Evolutionary conservation across 2,888 invertebrate species (phyloP).

Genomic region (Eupithecia dodoneata): DNA sequence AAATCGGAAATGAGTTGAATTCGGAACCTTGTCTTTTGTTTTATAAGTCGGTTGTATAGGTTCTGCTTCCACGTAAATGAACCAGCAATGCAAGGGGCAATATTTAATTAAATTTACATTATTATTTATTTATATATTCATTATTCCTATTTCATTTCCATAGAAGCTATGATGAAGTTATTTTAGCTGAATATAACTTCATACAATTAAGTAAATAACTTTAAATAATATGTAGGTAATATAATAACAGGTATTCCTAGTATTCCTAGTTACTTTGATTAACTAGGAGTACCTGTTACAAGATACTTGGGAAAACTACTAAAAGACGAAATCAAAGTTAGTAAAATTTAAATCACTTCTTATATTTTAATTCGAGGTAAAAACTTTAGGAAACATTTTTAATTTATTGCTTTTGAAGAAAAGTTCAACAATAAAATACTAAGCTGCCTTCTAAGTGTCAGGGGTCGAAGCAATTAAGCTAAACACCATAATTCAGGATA

Average conservation of each 20-base stretch:
- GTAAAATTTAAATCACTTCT: background rate
- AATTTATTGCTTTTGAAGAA: conserved; percentile 3
- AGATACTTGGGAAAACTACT: background rate
- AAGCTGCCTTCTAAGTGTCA: conserved; percentile 53
- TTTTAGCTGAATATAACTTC: background rate
- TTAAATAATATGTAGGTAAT: background rate
- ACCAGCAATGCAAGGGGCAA: background rate
- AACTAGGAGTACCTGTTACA: background rate
- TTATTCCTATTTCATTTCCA: background rate
- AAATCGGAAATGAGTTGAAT: background rate
- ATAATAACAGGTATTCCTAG: too few species aligned
- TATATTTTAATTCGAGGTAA: background rate
- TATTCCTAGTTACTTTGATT: too few species aligned
- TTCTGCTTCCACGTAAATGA: background rate
- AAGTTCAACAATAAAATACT: conserved; percentile 50
- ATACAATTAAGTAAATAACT: background rate
- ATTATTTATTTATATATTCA: too few species aligned
- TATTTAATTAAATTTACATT: background rate
- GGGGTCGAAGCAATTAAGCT: conserved; percentile 68
- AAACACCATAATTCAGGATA: conserved; percentile 73
- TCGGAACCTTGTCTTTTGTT: background rate
- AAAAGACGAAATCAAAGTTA: background rate
- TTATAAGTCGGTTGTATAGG: background rate
- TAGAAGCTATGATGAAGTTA: background rate
- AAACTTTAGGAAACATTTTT: background rate